These are phyloP conservation scores for Drosophila suboccidentalis DNA, from an alignment of 2,888 invertebrate species.

Conservation along the genomic window DNA sequence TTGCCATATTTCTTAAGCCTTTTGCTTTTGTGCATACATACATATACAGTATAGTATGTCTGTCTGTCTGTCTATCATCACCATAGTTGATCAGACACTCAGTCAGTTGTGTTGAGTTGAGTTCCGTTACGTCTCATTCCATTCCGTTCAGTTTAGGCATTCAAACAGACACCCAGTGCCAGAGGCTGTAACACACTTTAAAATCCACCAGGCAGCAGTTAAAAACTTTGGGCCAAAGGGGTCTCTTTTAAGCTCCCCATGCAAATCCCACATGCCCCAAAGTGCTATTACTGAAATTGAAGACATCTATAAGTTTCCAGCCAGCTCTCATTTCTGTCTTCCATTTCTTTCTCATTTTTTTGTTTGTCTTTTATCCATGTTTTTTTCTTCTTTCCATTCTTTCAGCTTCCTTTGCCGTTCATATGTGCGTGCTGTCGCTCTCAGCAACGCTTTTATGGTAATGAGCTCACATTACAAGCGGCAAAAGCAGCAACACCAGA, in stretches of 20 bases:
- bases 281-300: constrained; percentile 81
- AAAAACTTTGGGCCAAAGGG: constrained; percentile 69
- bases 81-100: constrained; percentile 49
- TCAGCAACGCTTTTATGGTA: constrained; percentile 76
- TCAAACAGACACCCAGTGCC: constrained; percentile 16
- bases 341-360: constrained; percentile 10
- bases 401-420: constrained; percentile 37
- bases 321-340: constrained; percentile 24
- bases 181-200: constrained; percentile 61
- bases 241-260: constrained; percentile 34
- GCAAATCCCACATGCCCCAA: constrained; percentile 73
- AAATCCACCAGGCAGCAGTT: constrained; percentile 74
- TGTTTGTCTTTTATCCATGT: constrained; percentile 1
- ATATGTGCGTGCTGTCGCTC: constrained; percentile 54
- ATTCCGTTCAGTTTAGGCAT: constrained; percentile 1
- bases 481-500: constrained; percentile 22
- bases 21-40: constrained; percentile 21
- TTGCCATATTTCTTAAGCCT: constrained; percentile 71
- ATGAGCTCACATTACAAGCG: constrained; percentile 79
- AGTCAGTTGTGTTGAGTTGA: constrained; percentile 18
- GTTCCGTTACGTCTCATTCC: background rate
- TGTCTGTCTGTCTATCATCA: constrained; percentile 26
- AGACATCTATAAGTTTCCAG: constrained; percentile 76
- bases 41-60: no score
- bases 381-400: constrained; percentile 5